phyloP scores from a whole-genome alignment of 2,888 invertebrate genomes.

The Acronicta leporina region DNA sequence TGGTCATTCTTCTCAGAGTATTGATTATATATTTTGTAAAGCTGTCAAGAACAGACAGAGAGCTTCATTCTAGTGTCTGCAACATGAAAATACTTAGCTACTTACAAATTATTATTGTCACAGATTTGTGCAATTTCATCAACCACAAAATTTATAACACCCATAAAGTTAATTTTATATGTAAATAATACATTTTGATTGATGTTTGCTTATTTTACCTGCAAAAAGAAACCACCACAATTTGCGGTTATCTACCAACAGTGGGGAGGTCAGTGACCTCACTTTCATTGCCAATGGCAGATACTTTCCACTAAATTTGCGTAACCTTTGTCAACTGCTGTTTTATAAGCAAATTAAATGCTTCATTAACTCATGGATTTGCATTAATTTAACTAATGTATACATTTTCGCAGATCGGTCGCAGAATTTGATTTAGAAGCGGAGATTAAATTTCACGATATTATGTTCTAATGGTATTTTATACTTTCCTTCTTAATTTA shows the following conservation, averaged over 20 bases:
- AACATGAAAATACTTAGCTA: too few species aligned
- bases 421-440: not conserved
- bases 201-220: constrained; percentile 7
- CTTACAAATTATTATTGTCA: too few species aligned
- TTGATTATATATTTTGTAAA: too few species aligned
- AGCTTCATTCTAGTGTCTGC: too few species aligned
- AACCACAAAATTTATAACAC: not conserved
- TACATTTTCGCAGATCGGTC: not conserved
- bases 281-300: constrained; percentile 59
- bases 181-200: not conserved
- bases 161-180: not conserved
- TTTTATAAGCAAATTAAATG: constrained; percentile 16
- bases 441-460: not conserved
- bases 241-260: constrained; percentile 21
- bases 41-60: too few species aligned
- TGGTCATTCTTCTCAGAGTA: too few species aligned
- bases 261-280: constrained; percentile 39
- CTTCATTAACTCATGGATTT: constrained; percentile 8
- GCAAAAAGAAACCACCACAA: constrained; percentile 31
- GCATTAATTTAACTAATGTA: constrained; percentile 9
- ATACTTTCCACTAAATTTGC: constrained; percentile 46
- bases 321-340: constrained; percentile 24
- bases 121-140: too few species aligned
- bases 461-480: too few species aligned
- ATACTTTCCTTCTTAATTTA: too few species aligned